These are phyloP conservation scores for Urophycis tenuis DNA, from an alignment of 2,797 vertebrate genomes.

Conservation along the genomic window DNA sequence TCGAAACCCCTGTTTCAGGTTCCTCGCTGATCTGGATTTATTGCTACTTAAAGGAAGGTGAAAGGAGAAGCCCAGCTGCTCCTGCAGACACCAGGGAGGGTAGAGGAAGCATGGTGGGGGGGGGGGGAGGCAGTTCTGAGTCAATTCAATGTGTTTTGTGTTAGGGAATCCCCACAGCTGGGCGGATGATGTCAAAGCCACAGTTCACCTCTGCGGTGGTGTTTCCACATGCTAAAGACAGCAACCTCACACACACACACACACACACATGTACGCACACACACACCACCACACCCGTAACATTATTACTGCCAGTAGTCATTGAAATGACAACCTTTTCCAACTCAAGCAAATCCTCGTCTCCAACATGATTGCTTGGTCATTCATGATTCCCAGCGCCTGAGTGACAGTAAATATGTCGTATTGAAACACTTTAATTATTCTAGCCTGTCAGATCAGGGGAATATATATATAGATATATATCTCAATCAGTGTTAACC, in stretches of 20 bases:
- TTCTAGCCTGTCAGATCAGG: no score
- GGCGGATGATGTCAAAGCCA: slow-evolving; percentile 57
- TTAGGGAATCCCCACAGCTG: slow-evolving; percentile 67
- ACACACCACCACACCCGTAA: slow-evolving; percentile 39
- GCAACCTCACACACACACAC: slow-evolving; percentile 45
- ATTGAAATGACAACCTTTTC: slow-evolving; percentile 4
- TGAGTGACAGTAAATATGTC: neutral
- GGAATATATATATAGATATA: neutral
- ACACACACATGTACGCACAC: slow-evolving; percentile 19
- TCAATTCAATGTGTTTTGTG: slow-evolving; percentile 45
- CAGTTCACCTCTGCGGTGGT: slow-evolving; percentile 55
- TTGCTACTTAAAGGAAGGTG: slow-evolving; percentile 1
- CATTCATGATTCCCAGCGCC: neutral
- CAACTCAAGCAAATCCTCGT: neutral
- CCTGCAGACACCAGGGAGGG: slow-evolving; percentile 15
- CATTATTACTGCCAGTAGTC: slow-evolving; percentile 40
- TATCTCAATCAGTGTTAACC: neutral
- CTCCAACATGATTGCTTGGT: neutral
- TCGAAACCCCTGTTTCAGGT: slow-evolving; percentile 8
- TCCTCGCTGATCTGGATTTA: slow-evolving; percentile 21
- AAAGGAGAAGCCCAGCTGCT: slow-evolving; percentile 25
- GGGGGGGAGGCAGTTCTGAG: slow-evolving; percentile 31
- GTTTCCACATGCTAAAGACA: slow-evolving; percentile 63
- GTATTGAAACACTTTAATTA: neutral
- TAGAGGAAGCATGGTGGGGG: slow-evolving; percentile 26